These are phyloP conservation scores for Aphidoletes aphidimyza DNA, from an alignment of 2,888 invertebrate genomes.

Conservation along the genomic window DNA sequence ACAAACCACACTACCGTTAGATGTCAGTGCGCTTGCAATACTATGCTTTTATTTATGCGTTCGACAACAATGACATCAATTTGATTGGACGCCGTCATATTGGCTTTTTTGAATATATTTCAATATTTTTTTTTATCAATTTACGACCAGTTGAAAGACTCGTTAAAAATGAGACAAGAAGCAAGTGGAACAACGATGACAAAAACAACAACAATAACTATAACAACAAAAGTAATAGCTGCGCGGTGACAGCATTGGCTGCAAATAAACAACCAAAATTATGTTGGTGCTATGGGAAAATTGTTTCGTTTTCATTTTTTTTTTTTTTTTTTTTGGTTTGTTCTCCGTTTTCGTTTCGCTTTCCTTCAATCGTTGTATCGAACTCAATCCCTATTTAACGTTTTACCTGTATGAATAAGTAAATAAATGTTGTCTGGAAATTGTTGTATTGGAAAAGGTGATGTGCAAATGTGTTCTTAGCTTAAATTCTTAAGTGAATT, in stretches of 20 bases:
- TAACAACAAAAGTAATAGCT: too few species aligned
- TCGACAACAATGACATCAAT: neutral
- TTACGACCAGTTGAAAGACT: neutral
- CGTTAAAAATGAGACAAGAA: neutral
- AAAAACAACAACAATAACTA: too few species aligned
- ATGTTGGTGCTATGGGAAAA: too few species aligned
- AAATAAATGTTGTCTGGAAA: constrained; percentile 33
- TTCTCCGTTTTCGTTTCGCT: too few species aligned
- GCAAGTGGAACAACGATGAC: neutral
- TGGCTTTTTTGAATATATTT: neutral
- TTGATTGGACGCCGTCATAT: neutral
- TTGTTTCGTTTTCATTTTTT: too few species aligned
- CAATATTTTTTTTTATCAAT: constrained; percentile 10
- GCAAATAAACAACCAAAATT: too few species aligned
- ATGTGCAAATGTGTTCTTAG: neutral
- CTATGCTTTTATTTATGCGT: neutral
- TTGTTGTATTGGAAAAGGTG: constrained; percentile 40
- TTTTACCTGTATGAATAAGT: constrained; percentile 41
- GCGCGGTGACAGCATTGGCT: too few species aligned
- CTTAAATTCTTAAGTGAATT: constrained; percentile 31
- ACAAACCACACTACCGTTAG: too few species aligned
- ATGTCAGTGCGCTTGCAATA: too few species aligned
- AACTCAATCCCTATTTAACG: neutral
- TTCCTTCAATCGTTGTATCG: too few species aligned
- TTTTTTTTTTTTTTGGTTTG: too few species aligned